Evolutionary conservation across 2,113 vertebrate species (phyloP).

Genomic region (human): DNA sequence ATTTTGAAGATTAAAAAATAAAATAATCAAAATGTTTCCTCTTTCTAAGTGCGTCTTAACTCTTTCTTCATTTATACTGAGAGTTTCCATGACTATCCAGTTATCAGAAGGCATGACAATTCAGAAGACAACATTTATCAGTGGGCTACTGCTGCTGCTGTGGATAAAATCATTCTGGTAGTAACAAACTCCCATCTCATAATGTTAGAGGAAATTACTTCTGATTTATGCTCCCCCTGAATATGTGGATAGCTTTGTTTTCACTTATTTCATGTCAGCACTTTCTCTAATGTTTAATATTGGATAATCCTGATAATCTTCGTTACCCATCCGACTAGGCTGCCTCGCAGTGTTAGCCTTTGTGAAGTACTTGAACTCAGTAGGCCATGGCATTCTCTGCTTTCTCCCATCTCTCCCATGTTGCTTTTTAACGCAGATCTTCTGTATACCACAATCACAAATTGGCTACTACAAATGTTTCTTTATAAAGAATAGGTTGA

Average conservation of each 20-base stretch:
- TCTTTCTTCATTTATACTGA: not conserved
- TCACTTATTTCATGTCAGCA: not conserved
- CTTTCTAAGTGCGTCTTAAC: constrained; percentile 7
- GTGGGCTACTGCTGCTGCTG: not conserved
- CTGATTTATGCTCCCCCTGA: not conserved
- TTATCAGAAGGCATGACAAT: not conserved
- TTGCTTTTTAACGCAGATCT: not conserved
- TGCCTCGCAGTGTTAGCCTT: not conserved
- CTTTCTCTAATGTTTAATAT: not conserved
- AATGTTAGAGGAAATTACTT: constrained; percentile 24
- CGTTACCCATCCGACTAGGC: not conserved
- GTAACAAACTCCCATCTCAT: not conserved
- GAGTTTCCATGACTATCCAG: not conserved
- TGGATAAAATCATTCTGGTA: not conserved
- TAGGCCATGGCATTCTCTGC: no score
- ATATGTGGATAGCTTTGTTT: not conserved
- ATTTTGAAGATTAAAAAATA: constrained; percentile 92
- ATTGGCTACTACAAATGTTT: not conserved
- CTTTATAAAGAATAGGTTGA: not conserved
- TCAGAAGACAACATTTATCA: not conserved
- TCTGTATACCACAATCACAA: not conserved
- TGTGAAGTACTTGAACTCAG: not conserved
- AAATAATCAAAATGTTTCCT: constrained; percentile 86
- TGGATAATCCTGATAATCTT: not conserved
- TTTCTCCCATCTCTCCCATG: not conserved